A percentile compares a stretch with the other conserved stretches of the same genome.
These are phyloP conservation scores for Pseudoatta argentina DNA, from an alignment of 1,140 invertebrate genomes.

Conservation along the genomic window DNA sequence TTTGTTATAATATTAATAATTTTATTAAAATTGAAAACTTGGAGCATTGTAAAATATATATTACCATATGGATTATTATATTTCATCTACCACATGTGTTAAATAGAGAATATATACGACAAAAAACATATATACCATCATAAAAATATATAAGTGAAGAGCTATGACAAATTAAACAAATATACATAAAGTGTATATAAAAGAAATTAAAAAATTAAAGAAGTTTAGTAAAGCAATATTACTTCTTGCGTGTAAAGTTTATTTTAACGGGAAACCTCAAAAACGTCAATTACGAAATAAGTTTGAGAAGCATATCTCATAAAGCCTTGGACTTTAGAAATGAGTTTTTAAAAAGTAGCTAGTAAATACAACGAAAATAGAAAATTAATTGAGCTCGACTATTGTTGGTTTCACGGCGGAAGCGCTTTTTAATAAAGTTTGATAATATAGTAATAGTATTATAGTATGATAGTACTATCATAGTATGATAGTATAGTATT, in stretches of 20 bases:
- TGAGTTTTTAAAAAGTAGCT: slow-evolving; percentile 18
- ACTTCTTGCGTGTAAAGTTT: slow-evolving; percentile 14
- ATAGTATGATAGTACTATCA: too few relatives aligned
- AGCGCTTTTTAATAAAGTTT: slow-evolving; percentile 28
- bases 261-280: slow-evolving; percentile 1
- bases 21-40: slow-evolving; percentile 11
- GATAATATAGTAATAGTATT: background rate
- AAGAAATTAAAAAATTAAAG: background rate
- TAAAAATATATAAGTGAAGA: background rate
- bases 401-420: background rate
- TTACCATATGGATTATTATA: background rate
- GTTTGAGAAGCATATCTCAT: slow-evolving; percentile 12
- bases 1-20: background rate
- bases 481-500: too few relatives aligned
- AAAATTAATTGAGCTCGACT: slow-evolving; percentile 29
- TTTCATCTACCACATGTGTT: background rate
- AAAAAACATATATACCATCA: background rate
- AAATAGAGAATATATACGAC: background rate
- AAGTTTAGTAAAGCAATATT: slow-evolving; percentile 32
- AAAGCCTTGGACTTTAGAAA: slow-evolving; percentile 30
- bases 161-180: background rate
- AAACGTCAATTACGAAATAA: slow-evolving; percentile 13
- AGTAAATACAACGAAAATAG: background rate
- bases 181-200: background rate
- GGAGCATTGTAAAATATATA: background rate